Evolutionary conservation across 1,140 invertebrate genomes (phyloP), one percentile per base, ranked within the genome.

Genomic region (Drosophila azteca): DNA sequence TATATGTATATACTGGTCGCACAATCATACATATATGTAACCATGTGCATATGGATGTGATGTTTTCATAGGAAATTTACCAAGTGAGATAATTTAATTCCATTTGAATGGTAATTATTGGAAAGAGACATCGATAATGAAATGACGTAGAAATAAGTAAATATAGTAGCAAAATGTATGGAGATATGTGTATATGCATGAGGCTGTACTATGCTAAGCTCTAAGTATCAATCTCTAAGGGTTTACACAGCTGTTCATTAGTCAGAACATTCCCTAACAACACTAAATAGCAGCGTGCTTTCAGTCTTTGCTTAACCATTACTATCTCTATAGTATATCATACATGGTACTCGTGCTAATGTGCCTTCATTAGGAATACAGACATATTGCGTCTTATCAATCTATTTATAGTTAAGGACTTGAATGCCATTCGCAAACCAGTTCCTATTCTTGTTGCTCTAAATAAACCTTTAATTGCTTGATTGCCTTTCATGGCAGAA

Each of bases 71-170:
- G 62, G n/a, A 20, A 31, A 53, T 13, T 26, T 24, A 15, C n/a
- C 15, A 17, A 52, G 48, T 71, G 69, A 72, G 67, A 71, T 70
- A 46, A 61, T 49, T 15, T 64, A 24, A 44, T 20, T 57, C 39
- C 59, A 62, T 43, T 43, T 53, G 35, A 73, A 45, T 55, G 48
- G 44, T 31, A 48, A 24, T 55, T 68, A 24, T 55, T 68, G 44
- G 22, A 57, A 57, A 43, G 62, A 31, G 29, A 9, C 29, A 3
- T 31, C 22, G 13, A 54, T 67, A 67, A 55, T 65, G 31, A 29
- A 64, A 41, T 67, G 11, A 31, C 41, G 20, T 1, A n/a, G 31
- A 39, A 67, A 41, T 49, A 15, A 41, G 31, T 20, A 48, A 24
- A 24, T 24, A 5, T 5, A 31, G 6, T 29, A 9, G 17, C n/a